Evolutionary conservation across 2,888 invertebrate genomes (phyloP).

Genomic region (Campopleginae sp.): DNA sequence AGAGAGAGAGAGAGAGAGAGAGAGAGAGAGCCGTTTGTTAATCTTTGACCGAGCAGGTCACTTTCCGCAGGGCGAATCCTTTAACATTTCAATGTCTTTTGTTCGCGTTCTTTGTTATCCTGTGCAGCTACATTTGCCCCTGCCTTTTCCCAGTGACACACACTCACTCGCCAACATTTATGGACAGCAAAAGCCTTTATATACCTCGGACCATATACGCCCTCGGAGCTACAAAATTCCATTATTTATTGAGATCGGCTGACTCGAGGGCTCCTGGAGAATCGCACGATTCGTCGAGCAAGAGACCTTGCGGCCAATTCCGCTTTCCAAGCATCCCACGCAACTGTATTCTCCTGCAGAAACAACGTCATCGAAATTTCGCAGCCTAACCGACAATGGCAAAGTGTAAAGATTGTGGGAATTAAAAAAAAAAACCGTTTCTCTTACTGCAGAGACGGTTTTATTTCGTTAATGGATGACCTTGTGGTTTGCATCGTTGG

Average conservation of each 20-base stretch:
- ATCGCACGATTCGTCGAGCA: not conserved
- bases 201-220: constrained; percentile 13
- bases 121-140: constrained; percentile 28
- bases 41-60: constrained; percentile 54
- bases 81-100: constrained; percentile 50
- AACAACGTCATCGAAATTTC: not conserved
- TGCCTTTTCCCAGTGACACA: constrained; percentile 19
- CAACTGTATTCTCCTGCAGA: not conserved
- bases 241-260: constrained; percentile 55
- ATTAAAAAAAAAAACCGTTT: not conserved
- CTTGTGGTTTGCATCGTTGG: too few relatives aligned
- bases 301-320: not conserved
- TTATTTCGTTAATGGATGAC: too few relatives aligned
- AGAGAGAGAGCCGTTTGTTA: constrained; percentile 31
- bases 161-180: constrained; percentile 29
- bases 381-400: too few relatives aligned
- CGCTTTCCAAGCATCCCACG: not conserved
- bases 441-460: not conserved
- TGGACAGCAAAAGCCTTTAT: constrained; percentile 8
- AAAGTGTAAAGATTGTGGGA: not conserved
- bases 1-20: too few relatives aligned
- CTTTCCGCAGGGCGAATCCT: constrained; percentile 42
- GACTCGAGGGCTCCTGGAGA: not conserved
- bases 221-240: constrained; percentile 42
- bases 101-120: not conserved